These are phyloP conservation scores for Stenchaetothrips biformis DNA, from an alignment of 2,888 invertebrate species.

Conservation along the genomic window DNA sequence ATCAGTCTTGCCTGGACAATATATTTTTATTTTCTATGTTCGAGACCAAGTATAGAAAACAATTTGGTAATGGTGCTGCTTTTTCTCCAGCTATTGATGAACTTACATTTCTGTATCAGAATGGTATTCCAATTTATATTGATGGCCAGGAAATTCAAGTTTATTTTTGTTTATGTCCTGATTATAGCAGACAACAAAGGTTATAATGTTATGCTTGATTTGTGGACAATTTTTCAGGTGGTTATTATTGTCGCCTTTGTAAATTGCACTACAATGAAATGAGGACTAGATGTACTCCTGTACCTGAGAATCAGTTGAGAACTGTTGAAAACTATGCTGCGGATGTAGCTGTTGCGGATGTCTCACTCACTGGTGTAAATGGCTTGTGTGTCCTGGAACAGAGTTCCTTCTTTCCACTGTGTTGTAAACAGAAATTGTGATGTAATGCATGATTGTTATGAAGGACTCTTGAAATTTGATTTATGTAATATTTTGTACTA, in stretches of 20 bases:
- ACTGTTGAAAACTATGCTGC: neutral
- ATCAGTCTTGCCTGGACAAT: slow-evolving; percentile 36
- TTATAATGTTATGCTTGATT: no score
- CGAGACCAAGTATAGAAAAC: slow-evolving; percentile 34
- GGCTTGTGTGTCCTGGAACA: neutral
- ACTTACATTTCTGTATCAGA: slow-evolving; percentile 34
- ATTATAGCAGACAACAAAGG: slow-evolving; percentile 39
- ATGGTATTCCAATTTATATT: slow-evolving; percentile 33
- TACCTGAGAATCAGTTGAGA: neutral
- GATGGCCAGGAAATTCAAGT: slow-evolving; percentile 29
- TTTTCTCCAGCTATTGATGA: slow-evolving; percentile 36
- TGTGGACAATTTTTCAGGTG: neutral
- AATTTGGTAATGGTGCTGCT: slow-evolving; percentile 35
- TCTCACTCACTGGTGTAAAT: neutral
- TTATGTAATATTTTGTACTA: neutral
- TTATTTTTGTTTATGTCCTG: slow-evolving; percentile 36
- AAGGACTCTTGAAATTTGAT: neutral
- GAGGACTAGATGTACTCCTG: neutral
- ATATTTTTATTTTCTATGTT: slow-evolving; percentile 36
- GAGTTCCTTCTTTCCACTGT: neutral
- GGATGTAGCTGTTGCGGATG: neutral
- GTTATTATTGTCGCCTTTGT: neutral
- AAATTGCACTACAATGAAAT: neutral
- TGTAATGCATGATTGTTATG: neutral
- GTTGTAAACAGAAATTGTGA: neutral